Conservation (phyloP, 2,888 invertebrate genomes). For the Poecilobothrus nobilitatus region DNA sequence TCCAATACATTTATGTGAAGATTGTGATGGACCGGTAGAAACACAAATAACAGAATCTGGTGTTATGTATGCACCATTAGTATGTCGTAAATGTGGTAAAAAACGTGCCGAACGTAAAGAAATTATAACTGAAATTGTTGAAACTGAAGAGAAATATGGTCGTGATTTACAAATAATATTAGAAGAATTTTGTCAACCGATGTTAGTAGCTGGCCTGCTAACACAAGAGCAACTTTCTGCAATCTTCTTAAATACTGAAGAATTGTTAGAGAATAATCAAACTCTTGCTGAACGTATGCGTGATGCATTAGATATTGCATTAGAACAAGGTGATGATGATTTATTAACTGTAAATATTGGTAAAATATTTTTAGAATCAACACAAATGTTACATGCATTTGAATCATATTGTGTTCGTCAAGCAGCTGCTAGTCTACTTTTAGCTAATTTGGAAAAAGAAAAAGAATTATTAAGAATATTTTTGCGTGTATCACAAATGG, state of each 20-base stretch:
- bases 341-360: conserved; percentile 83
- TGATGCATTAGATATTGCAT: conserved; percentile 76
- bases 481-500: conserved; percentile 92
- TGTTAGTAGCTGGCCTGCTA: conserved; percentile 83
- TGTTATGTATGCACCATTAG: conserved; percentile 64
- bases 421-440: conserved; percentile 75
- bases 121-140: conserved; percentile 89
- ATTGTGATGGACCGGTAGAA: conserved; percentile 76
- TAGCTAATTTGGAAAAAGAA: conserved; percentile 88
- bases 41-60: conserved; percentile 64
- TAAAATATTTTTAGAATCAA: conserved; percentile 79
- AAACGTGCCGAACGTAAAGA: conserved; percentile 85
- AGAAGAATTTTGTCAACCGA: conserved; percentile 88
- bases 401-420: conserved; percentile 92
- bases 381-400: conserved; percentile 88
- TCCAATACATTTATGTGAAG: conserved; percentile 68
- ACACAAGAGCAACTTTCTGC: conserved; percentile 85
- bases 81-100: conserved; percentile 82
- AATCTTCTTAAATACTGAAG: conserved; percentile 89
- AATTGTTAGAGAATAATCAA: conserved; percentile 79
- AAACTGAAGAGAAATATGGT: conserved; percentile 93
- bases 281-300: conserved; percentile 77
- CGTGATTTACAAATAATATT: conserved; percentile 84
- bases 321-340: conserved; percentile 75
- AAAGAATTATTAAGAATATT: conserved; percentile 90